Percentiles rank a stretch among this genome's conserved stretches.
Conservation (phyloP, 2,888 invertebrate genomes). For the Cremastobaeus sp. region DNA sequence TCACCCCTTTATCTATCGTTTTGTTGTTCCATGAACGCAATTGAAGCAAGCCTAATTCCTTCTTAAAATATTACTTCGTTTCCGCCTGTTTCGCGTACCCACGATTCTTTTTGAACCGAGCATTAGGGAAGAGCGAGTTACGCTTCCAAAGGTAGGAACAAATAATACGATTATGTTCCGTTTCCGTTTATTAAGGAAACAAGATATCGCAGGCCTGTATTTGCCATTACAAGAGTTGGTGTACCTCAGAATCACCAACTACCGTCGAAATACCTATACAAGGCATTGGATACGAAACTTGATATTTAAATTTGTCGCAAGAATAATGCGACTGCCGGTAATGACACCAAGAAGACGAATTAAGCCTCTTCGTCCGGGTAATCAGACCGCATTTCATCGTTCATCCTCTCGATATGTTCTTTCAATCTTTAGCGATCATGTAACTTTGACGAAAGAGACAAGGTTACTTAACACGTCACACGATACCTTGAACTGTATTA, state of each 20-base stretch:
- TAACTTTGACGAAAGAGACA: slow-evolving; percentile 55
- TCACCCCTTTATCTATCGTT: no score
- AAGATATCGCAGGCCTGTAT: slow-evolving; percentile 72
- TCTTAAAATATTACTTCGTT: slow-evolving; percentile 77
- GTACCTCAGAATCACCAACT: slow-evolving; percentile 61
- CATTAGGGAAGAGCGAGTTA: slow-evolving; percentile 70
- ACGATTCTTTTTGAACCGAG: slow-evolving; percentile 63
- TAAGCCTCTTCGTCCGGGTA: slow-evolving; percentile 73
- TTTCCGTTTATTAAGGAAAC: slow-evolving; percentile 79
- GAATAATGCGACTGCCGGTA: slow-evolving; percentile 71
- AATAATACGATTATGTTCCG: slow-evolving; percentile 79
- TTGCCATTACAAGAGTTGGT: slow-evolving; percentile 66
- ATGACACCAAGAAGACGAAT: slow-evolving; percentile 62
- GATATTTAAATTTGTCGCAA: slow-evolving; percentile 75
- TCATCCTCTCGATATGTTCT: slow-evolving; percentile 63
- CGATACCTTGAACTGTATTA: slow-evolving; percentile 29
- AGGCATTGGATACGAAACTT: slow-evolving; percentile 76
- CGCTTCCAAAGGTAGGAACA: slow-evolving; percentile 75
- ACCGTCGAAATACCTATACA: slow-evolving; percentile 65
- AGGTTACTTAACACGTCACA: slow-evolving; percentile 46
- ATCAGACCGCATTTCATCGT: slow-evolving; percentile 71
- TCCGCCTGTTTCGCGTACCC: slow-evolving; percentile 62
- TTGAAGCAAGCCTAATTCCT: slow-evolving; percentile 74
- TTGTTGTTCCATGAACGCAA: slow-evolving; percentile 42
- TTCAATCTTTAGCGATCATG: slow-evolving; percentile 55